Evolutionary conservation across 2,888 invertebrate genomes (phyloP).

Genomic region (Dynastes tityus): DNA sequence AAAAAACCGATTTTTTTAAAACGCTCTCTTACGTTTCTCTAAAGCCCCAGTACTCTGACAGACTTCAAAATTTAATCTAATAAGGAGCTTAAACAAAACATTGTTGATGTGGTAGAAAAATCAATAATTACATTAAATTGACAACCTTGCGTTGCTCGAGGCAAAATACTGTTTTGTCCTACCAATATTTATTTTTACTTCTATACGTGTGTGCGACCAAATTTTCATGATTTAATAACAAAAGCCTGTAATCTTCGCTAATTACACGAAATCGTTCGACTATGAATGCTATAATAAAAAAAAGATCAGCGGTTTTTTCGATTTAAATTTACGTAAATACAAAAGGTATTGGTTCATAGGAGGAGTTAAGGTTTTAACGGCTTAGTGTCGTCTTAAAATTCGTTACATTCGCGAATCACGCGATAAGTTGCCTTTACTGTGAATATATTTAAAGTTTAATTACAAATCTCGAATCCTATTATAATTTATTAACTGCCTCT

Average conservation of each 20-base stretch:
- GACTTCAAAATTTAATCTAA: background rate
- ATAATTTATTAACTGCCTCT: constrained; percentile 24
- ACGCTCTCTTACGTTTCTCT: background rate
- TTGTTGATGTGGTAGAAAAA: constrained; percentile 12
- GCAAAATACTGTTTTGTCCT: background rate
- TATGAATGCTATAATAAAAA: too few relatives aligned
- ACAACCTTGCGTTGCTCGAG: constrained; percentile 7
- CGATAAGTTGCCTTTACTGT: background rate
- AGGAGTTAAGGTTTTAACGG: too few relatives aligned
- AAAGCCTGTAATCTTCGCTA: background rate
- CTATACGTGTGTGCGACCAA: too few relatives aligned
- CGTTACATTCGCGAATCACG: background rate
- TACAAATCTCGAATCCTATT: constrained; percentile 31
- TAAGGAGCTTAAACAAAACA: constrained; percentile 32
- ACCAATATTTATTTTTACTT: too few relatives aligned
- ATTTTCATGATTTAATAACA: too few relatives aligned
- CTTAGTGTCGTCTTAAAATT: background rate
- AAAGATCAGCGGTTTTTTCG: too few relatives aligned
- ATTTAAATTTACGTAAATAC: too few relatives aligned
- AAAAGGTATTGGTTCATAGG: background rate
- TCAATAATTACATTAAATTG: constrained; percentile 36
- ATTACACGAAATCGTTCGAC: too few relatives aligned
- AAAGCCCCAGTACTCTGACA: background rate
- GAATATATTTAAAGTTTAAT: background rate
- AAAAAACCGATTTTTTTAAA: too few relatives aligned